Conservation (phyloP, 2,888 invertebrate genomes). For the Lepidocyrtoides sp. region DNA sequence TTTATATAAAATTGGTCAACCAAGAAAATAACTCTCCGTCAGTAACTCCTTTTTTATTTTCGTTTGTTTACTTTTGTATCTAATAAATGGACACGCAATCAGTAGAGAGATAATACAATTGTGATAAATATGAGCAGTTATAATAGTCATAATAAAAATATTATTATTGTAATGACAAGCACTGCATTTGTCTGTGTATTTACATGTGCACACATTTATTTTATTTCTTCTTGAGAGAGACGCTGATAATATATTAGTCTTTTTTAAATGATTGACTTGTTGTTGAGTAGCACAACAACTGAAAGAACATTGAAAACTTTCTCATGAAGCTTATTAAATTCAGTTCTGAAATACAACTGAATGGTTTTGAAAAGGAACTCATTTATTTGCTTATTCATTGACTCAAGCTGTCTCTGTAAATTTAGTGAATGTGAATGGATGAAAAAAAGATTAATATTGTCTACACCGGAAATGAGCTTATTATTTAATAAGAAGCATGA, state of each 20-base stretch:
- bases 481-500: constrained; percentile 13
- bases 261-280: neutral
- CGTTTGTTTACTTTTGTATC: neutral
- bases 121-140: neutral
- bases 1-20: constrained; percentile 35
- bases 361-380: constrained; percentile 10
- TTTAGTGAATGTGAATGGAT: neutral
- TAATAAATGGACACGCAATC: neutral
- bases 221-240: neutral
- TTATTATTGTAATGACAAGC: neutral
- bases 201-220: neutral
- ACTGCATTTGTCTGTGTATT: neutral
- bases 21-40: constrained; percentile 24
- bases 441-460: constrained; percentile 26
- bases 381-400: neutral
- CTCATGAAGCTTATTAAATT: constrained; percentile 43
- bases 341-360: neutral
- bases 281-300: neutral
- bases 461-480: constrained; percentile 53
- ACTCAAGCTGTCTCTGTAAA: neutral
- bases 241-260: neutral
- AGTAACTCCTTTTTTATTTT: neutral
- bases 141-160: neutral
- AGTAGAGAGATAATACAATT: neutral
- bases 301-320: constrained; percentile 19